Evolutionary conservation across 2,113 vertebrate genomes (phyloP).

Genomic region (Dolichallabes microphthalmus): DNA sequence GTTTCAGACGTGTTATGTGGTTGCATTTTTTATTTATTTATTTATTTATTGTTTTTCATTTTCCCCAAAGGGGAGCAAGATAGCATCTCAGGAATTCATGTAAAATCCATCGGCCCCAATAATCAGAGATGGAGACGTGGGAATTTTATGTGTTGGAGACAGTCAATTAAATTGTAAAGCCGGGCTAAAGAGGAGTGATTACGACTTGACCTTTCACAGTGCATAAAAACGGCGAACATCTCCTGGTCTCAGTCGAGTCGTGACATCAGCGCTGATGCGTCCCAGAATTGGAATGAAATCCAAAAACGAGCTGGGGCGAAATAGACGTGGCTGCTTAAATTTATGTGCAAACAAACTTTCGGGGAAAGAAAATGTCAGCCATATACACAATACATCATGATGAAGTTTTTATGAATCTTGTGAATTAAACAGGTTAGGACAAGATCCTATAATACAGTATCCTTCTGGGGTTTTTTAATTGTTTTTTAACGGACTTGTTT

Average conservation of each 20-base stretch:
- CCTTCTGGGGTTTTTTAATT: neutral
- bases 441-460: neutral
- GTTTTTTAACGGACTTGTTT: no score
- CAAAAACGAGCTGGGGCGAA: conserved; percentile 25
- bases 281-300: conserved; percentile 45
- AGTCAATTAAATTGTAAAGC: conserved; percentile 77
- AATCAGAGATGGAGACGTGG: conserved; percentile 58
- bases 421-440: neutral
- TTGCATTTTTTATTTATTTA: neutral
- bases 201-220: conserved; percentile 74
- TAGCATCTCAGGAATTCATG: conserved; percentile 74
- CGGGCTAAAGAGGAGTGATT: conserved; percentile 74
- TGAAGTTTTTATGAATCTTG: conserved; percentile 28
- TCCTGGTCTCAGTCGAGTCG: neutral
- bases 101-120: conserved; percentile 65
- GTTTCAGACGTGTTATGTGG: conserved; percentile 25
- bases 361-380: conserved; percentile 43
- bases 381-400: neutral
- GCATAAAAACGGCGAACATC: conserved; percentile 57
- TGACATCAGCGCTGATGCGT: conserved; percentile 27
- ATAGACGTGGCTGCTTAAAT: conserved; percentile 29
- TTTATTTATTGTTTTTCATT: neutral
- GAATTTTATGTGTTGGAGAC: conserved; percentile 57
- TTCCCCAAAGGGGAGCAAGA: conserved; percentile 64
- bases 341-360: conserved; percentile 45